Evolutionary conservation across 2,888 invertebrate genomes (phyloP), one percentile per base, ranked within the genome.

Genomic region (Nezara viridula): DNA sequence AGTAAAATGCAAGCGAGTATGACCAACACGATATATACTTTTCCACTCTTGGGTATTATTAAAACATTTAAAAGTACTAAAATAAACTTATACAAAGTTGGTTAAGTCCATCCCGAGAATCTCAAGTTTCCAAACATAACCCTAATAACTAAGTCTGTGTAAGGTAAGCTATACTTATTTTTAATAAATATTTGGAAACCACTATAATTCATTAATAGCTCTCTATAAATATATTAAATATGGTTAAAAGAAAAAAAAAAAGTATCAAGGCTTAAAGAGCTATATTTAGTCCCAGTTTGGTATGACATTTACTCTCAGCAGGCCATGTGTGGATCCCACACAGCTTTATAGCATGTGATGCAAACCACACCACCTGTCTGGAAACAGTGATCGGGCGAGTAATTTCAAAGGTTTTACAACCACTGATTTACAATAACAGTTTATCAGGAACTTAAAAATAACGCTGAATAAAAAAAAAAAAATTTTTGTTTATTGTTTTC

Each of bases 281-380:
- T 66, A 32, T 66, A 19, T 66, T 66, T 66, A 32, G 32, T 32
- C 12, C 66, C 66, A 12, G 5, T 27, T 66, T 32, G 66, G 66
- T 66, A 32, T 66, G 32, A 66, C 66, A 66, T 66, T 66, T 32
- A 32, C 32, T 66, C 66, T 32, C 32, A 6, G 32, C 32, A 66
- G 32, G 66, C 66, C 66, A 66, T 66, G 66, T 66, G 66, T 32
- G 66, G 66, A 66, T 32, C 32, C 66, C 32, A 66, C 16, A 66
- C 66, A 66, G 32, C 32, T 66, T 66, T 66, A 32, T 66, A 2
- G 66, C 16, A 6, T 66, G 66, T 66, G 66, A 66, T 66, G 66
- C 66, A 66, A 66, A 66, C 66, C 66, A 66, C 66, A 66, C 66
- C 66, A 66, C 66, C 66, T 66, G 66, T 66, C 66, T 32, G 32